Evolutionary conservation across 2,888 invertebrate genomes (phyloP), one percentile per base, ranked within the genome.

Genomic region (Noctua janthina): DNA sequence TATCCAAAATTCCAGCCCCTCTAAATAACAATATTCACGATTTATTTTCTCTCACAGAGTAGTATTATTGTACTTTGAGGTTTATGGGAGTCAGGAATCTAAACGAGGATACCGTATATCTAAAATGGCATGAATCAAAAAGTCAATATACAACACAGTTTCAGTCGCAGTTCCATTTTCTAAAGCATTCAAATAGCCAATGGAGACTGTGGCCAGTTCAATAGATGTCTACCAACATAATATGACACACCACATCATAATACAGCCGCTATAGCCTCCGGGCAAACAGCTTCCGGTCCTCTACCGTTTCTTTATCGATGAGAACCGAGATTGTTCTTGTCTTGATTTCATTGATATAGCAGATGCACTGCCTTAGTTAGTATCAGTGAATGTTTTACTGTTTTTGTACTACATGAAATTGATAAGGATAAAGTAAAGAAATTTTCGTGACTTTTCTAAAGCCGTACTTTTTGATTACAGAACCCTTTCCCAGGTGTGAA

Each of bases 211-310:
- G 39, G 23, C 54, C 43, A 51, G 23, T 66, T 74, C 66, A 68
- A 43, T 79, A 20, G 56, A 59, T 66, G 69, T 54, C 54, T 68
- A 87, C 51, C 54, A 62, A 84, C n/a, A 71, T 67, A 70, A 74
- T 71, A 84, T 76, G 81, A 74, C 68, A 84, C 66, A 76, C 76
- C 68, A 71, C 81, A 59, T 79, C 81, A 68, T 79, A 74, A 87
- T 68, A 74, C 49, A 71, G 67, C 56, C 62, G 70, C 76, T 74
- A 79, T 20, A 74, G 81, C 87, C 84, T 84, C 79, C 87, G 75
- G 85, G 84, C 70, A 76, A 87, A 87, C 74, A 80, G 76, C 66
- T 76, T 87, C 81, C 87, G 81, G 56, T 76, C 56, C 80, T 68
- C 80, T 71, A 64, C 29, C 59, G 70, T 59, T 74, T 56, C 80